Base-by-base conservation (phyloP, 1,140 invertebrate genomes). In the Lordiphosa collinella region DNA sequence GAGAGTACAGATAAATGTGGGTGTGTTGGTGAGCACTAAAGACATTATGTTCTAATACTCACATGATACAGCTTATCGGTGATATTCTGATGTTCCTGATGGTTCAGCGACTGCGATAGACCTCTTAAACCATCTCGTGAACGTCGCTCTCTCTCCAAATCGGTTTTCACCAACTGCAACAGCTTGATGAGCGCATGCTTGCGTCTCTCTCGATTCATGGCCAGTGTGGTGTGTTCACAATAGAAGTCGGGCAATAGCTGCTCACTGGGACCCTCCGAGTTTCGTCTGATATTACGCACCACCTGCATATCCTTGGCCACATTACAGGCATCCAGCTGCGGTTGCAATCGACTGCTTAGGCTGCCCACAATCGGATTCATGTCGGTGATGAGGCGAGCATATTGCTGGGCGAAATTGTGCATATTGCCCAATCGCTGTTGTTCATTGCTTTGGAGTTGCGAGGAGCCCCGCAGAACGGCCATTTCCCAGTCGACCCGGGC, bases 241-340 rank as follows among this genome's bases (percentile, higher is more conserved):
- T 97, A 98, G 90, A 97, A 98, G 88, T 98, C 96, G 0, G 97
- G 95, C 32, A 98, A 89, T 18, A 97, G 90, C 88, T 98, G 96
- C 86, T 98, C 95, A 69, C 90, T 90, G 59, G 91, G 89, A 4
- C 91, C 90, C 47, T 91, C 90, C 13, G 88, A 35, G 85, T 90
- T 51, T 72, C 89, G 78, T 0, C 88, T 68, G 4, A 89, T 89
- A 35, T 89, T 87, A 32, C 88, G 86, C 25, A 89, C 73, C 41
- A 89, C 85, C 31, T 75, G 74, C 80, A 89, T 66, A 52, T 89
- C 88, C 63, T 89, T 89, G 34, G 67, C 56, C 14, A 89, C 88
- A 65, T 89, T 89, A 49, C 88, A 89, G 14, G 70, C 80, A 13
- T 88, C 84, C 36, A 89, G 61, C 34, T 87, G 84, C 0, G 87